A percentile compares a stretch with the other conserved stretches of the same genome.
phyloP scores from a whole-genome alignment of 2,797 vertebrate genomes.

The Propithecus deckenii region DNA sequence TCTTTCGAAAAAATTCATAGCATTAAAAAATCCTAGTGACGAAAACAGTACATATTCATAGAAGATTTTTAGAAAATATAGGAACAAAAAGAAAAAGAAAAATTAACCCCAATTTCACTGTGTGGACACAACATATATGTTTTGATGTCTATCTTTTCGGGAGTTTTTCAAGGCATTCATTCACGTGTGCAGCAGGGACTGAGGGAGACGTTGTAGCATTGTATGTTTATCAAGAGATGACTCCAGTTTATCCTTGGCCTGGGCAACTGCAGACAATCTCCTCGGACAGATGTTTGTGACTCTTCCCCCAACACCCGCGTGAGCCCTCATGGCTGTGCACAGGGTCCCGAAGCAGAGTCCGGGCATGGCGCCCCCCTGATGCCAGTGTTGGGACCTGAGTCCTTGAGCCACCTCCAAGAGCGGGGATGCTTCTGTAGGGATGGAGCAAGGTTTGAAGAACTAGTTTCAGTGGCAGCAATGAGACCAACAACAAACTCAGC shows the following conservation, averaged over 20 bases:
- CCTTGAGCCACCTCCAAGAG: background rate
- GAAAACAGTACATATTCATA: background rate
- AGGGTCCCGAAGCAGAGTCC: background rate
- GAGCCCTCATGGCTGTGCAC: background rate
- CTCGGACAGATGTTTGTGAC: background rate
- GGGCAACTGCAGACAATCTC: background rate
- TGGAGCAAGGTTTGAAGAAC: background rate
- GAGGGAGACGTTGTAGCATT: rapidly evolving
- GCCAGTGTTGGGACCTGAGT: background rate
- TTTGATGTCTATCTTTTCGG: background rate
- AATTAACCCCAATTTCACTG: background rate
- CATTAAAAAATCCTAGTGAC: background rate
- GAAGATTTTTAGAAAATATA: background rate
- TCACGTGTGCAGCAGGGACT: background rate
- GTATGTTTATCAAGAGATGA: background rate
- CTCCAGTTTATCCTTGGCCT: background rate
- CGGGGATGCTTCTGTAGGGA: background rate
- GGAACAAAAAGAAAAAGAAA: background rate
- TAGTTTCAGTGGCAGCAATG: background rate
- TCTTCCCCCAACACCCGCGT: rapidly evolving
- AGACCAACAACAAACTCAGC: background rate
- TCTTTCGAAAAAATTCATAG: background rate
- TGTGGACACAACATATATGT: background rate
- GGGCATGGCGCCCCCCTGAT: background rate
- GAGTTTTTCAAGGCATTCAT: background rate